phyloP scores from a whole-genome alignment of 2,113 vertebrate species.

The Chelonoidis abingdonii region DNA sequence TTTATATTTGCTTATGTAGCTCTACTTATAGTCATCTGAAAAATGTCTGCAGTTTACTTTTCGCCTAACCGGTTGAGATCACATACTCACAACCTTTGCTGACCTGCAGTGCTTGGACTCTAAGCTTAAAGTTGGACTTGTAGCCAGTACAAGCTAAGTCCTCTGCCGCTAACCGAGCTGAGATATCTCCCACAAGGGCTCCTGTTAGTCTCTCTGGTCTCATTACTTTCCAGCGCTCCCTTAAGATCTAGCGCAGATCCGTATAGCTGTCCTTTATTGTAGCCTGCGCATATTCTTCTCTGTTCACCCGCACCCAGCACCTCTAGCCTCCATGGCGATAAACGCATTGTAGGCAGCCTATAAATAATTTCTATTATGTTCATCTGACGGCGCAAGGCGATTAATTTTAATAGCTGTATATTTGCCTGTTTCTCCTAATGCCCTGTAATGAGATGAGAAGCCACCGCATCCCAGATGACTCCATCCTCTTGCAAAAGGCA shows the following conservation, averaged over 20 bases:
- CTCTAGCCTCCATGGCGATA: slow-evolving; percentile 79
- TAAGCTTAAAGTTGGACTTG: neutral
- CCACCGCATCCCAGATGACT: slow-evolving; percentile 82
- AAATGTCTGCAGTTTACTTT: neutral
- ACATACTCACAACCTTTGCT: neutral
- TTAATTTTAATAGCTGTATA: slow-evolving; percentile 90
- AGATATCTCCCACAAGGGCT: neutral
- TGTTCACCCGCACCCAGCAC: slow-evolving; percentile 49
- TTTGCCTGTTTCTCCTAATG: slow-evolving; percentile 87
- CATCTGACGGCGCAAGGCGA: slow-evolving; percentile 87
- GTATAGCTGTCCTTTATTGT: neutral
- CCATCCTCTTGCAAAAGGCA: slow-evolving; percentile 54
- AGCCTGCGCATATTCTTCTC: neutral
- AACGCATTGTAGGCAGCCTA: slow-evolving; percentile 84
- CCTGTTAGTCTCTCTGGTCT: neutral
- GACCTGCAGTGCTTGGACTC: neutral
- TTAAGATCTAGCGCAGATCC: neutral
- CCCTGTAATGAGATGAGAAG: slow-evolving; percentile 84
- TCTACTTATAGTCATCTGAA: neutral
- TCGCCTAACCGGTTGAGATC: neutral
- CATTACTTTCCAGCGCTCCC: neutral
- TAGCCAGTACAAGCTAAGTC: neutral
- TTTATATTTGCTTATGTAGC: neutral
- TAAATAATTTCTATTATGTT: slow-evolving; percentile 89
- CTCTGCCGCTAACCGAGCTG: neutral